Evolutionary conservation across 2,113 vertebrate species (phyloP).

Genomic region (Ellobius talpinus): DNA sequence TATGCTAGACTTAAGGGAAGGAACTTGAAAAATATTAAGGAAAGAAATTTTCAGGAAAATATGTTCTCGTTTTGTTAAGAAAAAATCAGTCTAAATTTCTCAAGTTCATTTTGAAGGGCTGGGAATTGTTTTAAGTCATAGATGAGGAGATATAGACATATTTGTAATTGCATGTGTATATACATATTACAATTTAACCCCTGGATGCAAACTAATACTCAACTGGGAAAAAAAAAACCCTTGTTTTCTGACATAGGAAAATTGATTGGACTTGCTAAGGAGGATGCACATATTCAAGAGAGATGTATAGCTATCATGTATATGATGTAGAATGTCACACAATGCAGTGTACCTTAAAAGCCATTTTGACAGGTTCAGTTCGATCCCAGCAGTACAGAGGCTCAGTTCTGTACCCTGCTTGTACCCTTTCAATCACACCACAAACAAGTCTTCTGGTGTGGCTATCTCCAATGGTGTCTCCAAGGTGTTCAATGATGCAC

Average conservation of each 20-base stretch:
- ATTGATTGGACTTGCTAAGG: not conserved
- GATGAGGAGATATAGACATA: not conserved
- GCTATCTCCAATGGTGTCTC: too few relatives aligned
- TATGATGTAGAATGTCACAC: not conserved
- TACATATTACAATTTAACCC: not conserved
- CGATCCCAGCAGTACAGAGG: too few relatives aligned
- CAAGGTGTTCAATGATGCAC: too few relatives aligned
- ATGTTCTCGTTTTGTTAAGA: not conserved
- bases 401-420: too few relatives aligned
- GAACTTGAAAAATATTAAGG: not conserved
- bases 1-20: not conserved
- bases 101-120: not conserved
- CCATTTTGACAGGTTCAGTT: too few relatives aligned
- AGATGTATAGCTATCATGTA: not conserved
- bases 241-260: not conserved
- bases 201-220: not conserved
- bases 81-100: not conserved
- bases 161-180: not conserved
- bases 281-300: not conserved
- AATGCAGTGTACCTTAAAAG: not conserved
- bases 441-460: too few relatives aligned
- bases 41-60: not conserved
- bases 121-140: not conserved
- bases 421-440: too few relatives aligned
- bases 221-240: not conserved